These are phyloP conservation scores for Ectemnius continuus DNA, from an alignment of 2,888 invertebrate species.

Conservation along the genomic window DNA sequence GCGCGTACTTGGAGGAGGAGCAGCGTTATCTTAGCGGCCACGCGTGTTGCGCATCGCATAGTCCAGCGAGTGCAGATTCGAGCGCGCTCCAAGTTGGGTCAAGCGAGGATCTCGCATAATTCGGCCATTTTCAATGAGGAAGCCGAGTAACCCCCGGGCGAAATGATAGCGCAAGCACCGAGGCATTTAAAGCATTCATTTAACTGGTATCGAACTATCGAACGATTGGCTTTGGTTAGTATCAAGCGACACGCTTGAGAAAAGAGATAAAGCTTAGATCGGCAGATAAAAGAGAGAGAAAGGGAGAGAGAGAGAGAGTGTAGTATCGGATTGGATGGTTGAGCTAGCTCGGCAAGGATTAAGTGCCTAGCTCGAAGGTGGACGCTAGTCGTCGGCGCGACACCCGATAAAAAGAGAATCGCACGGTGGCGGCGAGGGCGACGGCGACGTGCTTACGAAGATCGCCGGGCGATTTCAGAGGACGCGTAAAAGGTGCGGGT, in stretches of 20 bases:
- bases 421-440: no score
- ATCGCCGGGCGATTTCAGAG: conserved; percentile 37
- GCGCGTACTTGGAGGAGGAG: conserved; percentile 67
- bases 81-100: no score
- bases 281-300: not conserved
- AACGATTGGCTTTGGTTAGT: no score
- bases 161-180: no score
- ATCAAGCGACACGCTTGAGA: not conserved
- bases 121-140: no score
- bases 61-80: conserved; percentile 25
- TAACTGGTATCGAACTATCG: no score
- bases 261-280: not conserved
- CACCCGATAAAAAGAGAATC: conserved; percentile 42
- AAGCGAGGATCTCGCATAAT: no score
- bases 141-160: no score
- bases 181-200: no score
- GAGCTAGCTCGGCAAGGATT: not conserved
- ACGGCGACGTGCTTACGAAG: not conserved
- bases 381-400: conserved; percentile 32
- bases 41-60: conserved; percentile 58
- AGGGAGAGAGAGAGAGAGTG: not conserved
- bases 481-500: conserved; percentile 42
- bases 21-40: conserved; percentile 69
- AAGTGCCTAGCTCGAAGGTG: conserved; percentile 25
- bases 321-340: no score